Base-by-base conservation (phyloP, 37 sponge, comb jelly and placozoan species). In the Crambe crambe region DNA sequence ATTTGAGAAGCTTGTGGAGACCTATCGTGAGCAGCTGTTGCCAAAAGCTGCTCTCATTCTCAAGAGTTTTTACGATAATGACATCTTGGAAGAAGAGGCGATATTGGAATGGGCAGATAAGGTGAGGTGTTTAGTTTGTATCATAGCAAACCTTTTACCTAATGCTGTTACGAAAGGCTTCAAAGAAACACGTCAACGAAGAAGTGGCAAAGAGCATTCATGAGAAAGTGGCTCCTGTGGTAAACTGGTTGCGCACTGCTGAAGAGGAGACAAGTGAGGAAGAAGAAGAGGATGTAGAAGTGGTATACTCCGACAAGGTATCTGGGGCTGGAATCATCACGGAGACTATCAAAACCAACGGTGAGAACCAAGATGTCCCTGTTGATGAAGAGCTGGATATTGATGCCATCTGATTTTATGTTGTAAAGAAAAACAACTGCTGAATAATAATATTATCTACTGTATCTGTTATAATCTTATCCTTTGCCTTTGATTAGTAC, bases 81-180 rank as follows among this genome's bases (percentile, higher is more conserved):
- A 99, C 66, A 76, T 96, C 30, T 71, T 99, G 10, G 99, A 99
- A 61, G 99, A 99, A 62, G 97, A 96, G 35, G 69, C 81, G 57
- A 76, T 99, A 27, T 62, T 92, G 47, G 97, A 99, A 58, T 99
- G 99, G 99, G 86, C 93, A 29, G 85, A 81, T 25, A 99, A 96
- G 93, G 96, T 95, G 40, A 57, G 17, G 8, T 18, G 10, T 18
- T 51, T 51, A 15, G 15, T 15, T 15, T 51, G 15, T 51, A 51
- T 51, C 15, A 18, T 15, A 18, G 54, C 9, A 51, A 18, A 9
- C 54, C 9, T 15, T 51, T 51, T 9, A 18, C 54, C 54, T 15
- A 9, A 51, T 51, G n/a, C 15, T 9, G 15, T 51, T 18, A 51
- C 15, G 9, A 15, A 40, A 95, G 96, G 90, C 90, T 10, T 80